Evolutionary conservation across 2,797 vertebrate genomes (phyloP), one percentile per base, ranked within the genome.

Genomic region (Helarctos malayanus): DNA sequence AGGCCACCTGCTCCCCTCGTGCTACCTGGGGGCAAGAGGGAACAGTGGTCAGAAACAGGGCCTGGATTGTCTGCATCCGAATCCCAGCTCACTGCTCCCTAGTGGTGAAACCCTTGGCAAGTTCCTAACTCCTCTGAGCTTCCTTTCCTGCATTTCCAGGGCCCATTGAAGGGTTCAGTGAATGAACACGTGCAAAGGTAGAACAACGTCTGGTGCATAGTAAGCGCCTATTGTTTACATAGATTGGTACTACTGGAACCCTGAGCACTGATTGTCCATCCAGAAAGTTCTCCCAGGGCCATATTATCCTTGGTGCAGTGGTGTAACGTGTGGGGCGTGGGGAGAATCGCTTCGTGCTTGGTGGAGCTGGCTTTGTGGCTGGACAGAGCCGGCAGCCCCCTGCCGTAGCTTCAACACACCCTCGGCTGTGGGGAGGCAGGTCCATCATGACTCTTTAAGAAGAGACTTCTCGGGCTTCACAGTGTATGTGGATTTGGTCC

Each of bases 361-460:
- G 49, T 14, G 21, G 78, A 10, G 38, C 78, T 57, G 21, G 21
- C 2, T 1, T 75, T 56, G 16, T 25, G 1, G 14, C 21, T 52
- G 45, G 56, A 4, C 32, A 18, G 38, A 19, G 18, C 15, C 14
- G 19, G 47, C 2, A 2, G 19, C 8, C 15, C 69, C 35, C 23
- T 12, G 41, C 4, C 11, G 8, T 15, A n/a, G 49, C 45, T 80
- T 56, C n/a, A 1, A 3, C 12, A 11, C 3, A 54, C 1, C 32
- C 25, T 88, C 23, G 52, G 23, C 5, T 1, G 6, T 3, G 14
- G 9, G 4, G 29, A 8, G 4, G 2, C 1, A 9, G 3, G 27
- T 57, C 4, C 12, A 25, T 18, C 32, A 29, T n/a, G n/a, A 11
- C 2, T 80, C 52, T 49, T 52, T 7, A 35, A 27, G 5, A 1